Base-by-base conservation (phyloP, 2,888 invertebrate species). In the Tetanocera ferruginea region DNA sequence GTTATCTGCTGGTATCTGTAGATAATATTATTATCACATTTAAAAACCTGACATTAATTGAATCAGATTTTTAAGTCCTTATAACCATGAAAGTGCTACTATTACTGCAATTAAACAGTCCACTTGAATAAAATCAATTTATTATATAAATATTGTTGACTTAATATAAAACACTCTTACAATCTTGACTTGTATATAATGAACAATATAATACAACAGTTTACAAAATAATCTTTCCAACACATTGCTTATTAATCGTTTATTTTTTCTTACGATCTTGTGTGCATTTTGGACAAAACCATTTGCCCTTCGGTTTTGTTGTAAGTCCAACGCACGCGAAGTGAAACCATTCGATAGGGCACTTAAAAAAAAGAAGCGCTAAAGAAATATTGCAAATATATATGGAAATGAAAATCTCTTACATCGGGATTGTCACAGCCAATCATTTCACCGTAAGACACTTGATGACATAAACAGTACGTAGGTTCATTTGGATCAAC, bases 401-500 rank as follows among this genome's bases (percentile, higher is more conserved):
- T 23, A 1, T 11, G 2, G 2, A 31, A 34, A 64, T n/a, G n/a
- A n/a, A n/a, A n/a, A n/a, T n/a, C n/a, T 31, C 85, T 83, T 82
- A 90, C 89, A 82, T 95, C 95, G 71, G 93, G 93, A 91, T 97
- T 97, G 90, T 97, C 97, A 91, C 97, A 98, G 83, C 96, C 96
- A 87, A 97, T 96, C 97, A 98, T 98, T 91, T 97, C 96, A 67
- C 97, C 97, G 86, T 96, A 97, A 0, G 97, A 97, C 31, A 96
- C 95, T 93, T 99, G 98, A 90, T 98, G 98, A 87, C 99, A 99
- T 55, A 98, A 91, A 89, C 98, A 99, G 89, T 99, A 99, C 0
- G 98, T 98, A 0, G 99, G 99, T 88, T 99, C 99, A 87, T 99
- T 99, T 0, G 99, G 99, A 91, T 99, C 96, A 0, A 96, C 96